Evolutionary conservation across 64 coral and sea anemone species (phyloP).

Genomic region (Montipora cactus): DNA sequence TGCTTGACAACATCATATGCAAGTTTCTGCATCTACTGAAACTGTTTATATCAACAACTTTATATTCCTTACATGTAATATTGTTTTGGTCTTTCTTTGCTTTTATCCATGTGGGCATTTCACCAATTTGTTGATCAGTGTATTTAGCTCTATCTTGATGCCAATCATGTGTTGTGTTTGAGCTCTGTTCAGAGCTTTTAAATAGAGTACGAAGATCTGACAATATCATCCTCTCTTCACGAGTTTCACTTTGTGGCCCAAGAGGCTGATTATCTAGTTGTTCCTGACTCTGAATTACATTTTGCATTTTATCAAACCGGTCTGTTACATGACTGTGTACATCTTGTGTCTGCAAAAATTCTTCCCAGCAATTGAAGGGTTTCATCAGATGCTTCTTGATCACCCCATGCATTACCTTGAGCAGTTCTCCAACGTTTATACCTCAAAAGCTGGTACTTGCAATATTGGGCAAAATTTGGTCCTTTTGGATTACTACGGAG

Average conservation of each 20-base stretch:
- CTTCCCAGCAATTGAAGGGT: neutral
- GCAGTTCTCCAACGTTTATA: constrained; percentile 15
- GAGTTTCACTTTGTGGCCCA: neutral
- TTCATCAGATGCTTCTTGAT: constrained; percentile 2
- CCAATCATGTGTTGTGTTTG: constrained; percentile 5
- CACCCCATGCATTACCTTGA: constrained; percentile 2
- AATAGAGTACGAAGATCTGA: constrained; percentile 50
- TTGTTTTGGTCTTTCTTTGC: neutral
- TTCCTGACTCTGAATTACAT: constrained; percentile 2
- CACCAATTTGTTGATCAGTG: constrained; percentile 49
- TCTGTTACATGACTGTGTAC: constrained; percentile 2
- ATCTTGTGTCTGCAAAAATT: constrained; percentile 19
- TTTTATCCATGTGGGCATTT: constrained; percentile 51
- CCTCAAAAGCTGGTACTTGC: constrained; percentile 47
- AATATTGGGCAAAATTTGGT: constrained; percentile 21
- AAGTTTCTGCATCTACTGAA: constrained; percentile 19
- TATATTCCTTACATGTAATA: neutral
- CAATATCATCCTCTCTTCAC: constrained; percentile 34
- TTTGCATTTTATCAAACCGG: constrained; percentile 29
- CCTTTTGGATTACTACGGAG: constrained; percentile 28
- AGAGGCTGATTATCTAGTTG: neutral
- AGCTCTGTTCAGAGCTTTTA: neutral
- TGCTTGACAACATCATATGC: constrained; percentile 3
- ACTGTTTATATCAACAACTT: neutral
- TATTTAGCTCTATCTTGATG: constrained; percentile 17